phyloP scores from a whole-genome alignment of 2,113 vertebrate genomes.

The Thalassarche chlororhynchos region DNA sequence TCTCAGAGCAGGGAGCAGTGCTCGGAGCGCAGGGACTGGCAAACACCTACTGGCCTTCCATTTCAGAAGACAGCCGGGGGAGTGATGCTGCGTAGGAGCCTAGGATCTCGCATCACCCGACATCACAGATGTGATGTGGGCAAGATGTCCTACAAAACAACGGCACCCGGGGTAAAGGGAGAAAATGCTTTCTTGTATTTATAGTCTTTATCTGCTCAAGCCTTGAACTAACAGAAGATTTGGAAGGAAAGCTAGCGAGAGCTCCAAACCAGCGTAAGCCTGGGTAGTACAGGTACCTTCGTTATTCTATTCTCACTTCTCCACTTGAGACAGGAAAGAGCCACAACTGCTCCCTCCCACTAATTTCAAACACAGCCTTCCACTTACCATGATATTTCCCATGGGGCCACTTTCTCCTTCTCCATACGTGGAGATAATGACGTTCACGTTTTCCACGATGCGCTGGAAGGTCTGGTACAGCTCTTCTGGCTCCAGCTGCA shows the following conservation, averaged over 20 bases:
- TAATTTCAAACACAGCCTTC: not conserved
- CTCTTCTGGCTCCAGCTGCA: constrained; percentile 91
- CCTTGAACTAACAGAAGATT: not conserved
- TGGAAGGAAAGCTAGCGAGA: accelerated
- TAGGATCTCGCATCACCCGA: not conserved
- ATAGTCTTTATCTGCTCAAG: not conserved
- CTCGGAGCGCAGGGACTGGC: not conserved
- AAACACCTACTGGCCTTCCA: not conserved
- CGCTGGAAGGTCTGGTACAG: constrained; percentile 97
- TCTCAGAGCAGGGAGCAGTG: not conserved
- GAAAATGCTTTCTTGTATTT: not conserved
- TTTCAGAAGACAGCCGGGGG: no score
- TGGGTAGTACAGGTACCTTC: accelerated
- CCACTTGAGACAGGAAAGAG: accelerated
- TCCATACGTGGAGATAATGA: constrained; percentile 94
- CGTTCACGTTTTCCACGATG: constrained; percentile 93
- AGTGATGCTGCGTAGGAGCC: not conserved
- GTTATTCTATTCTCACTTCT: not conserved
- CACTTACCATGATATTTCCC: constrained; percentile 91
- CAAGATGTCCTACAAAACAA: not conserved
- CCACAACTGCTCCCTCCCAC: not conserved
- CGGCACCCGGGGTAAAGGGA: no score
- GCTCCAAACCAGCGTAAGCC: not conserved
- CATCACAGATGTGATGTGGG: not conserved
- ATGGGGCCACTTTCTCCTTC: constrained; percentile 92